Conservation (phyloP, 2,797 vertebrate genomes). For the Australoheros facetus region DNA sequence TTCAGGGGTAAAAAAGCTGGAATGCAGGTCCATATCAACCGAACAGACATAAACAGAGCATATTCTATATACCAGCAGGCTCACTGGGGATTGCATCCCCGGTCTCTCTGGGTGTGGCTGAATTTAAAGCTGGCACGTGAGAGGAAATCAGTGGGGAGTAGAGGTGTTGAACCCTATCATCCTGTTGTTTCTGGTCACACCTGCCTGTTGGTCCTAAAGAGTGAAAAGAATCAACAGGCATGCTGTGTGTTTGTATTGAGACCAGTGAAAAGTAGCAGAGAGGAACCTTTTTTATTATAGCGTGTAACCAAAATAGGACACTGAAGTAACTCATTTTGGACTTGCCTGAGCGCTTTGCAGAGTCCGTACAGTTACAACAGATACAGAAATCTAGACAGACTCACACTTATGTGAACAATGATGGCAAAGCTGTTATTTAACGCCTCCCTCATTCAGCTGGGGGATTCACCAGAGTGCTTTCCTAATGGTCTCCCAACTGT, state of each 20-base stretch:
- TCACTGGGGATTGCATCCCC: slow-evolving; percentile 8
- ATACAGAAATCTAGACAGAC: slow-evolving; percentile 41
- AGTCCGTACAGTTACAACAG: slow-evolving; percentile 10
- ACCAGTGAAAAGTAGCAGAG: slow-evolving; percentile 32
- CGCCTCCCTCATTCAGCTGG: slow-evolving; percentile 46
- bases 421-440: slow-evolving; percentile 55
- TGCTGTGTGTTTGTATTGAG: slow-evolving; percentile 44
- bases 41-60: slow-evolving; percentile 3
- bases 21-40: slow-evolving; percentile 14
- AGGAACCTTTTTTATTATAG: slow-evolving; percentile 40
- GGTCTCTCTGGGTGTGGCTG: slow-evolving; percentile 61
- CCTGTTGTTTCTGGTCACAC: slow-evolving; percentile 83
- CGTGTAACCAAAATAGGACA: slow-evolving; percentile 22
- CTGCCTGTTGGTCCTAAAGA: slow-evolving; percentile 70
- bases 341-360: background rate
- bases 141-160: slow-evolving; percentile 76
- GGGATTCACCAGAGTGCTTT: slow-evolving; percentile 47
- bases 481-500: slow-evolving; percentile 69
- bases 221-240: slow-evolving; percentile 49
- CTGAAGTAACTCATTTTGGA: slow-evolving; percentile 26
- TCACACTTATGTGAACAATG: slow-evolving; percentile 58
- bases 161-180: slow-evolving; percentile 79
- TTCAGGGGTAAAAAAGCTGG: slow-evolving; percentile 48
- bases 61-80: slow-evolving; percentile 12
- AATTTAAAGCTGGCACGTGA: slow-evolving; percentile 59